Percentiles rank a stretch among this genome's conserved stretches.
Evolutionary conservation across 2,888 invertebrate species (phyloP).

Genomic region (Hydrotaea diabolus): DNA sequence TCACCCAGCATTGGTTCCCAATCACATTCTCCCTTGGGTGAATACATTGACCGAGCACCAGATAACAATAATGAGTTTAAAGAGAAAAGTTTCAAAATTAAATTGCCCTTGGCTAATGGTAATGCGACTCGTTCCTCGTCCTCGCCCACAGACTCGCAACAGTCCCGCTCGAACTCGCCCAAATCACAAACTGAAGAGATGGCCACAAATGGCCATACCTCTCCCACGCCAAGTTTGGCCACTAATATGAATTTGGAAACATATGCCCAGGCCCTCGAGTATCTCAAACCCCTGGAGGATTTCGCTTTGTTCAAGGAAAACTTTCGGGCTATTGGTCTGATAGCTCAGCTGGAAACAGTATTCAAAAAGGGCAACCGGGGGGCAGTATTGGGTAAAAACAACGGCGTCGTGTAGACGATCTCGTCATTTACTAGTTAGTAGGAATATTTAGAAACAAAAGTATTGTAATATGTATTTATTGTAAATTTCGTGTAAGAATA

Average conservation of each 20-base stretch:
- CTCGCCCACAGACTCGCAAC: slow-evolving; percentile 54
- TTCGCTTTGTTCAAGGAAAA: slow-evolving; percentile 78
- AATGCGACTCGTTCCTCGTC: slow-evolving; percentile 55
- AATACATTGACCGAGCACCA: background rate
- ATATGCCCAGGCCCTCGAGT: slow-evolving; percentile 76
- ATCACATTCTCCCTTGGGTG: background rate
- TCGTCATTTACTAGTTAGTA: background rate
- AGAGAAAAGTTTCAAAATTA: slow-evolving; percentile 64
- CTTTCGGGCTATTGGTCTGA: slow-evolving; percentile 77
- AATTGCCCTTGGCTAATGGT: slow-evolving; percentile 48
- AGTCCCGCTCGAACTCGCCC: slow-evolving; percentile 60
- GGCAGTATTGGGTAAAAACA: background rate
- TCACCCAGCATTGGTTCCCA: background rate
- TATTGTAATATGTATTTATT: slow-evolving; percentile 45
- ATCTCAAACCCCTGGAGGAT: slow-evolving; percentile 77
- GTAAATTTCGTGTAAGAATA: background rate
- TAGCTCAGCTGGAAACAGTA: slow-evolving; percentile 77
- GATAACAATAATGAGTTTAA: slow-evolving; percentile 1
- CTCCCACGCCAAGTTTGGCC: slow-evolving; percentile 60
- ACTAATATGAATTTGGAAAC: slow-evolving; percentile 71
- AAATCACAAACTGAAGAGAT: slow-evolving; percentile 62
- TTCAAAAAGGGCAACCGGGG: slow-evolving; percentile 73
- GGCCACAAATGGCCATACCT: slow-evolving; percentile 59
- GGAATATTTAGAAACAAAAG: background rate
- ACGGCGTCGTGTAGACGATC: background rate